phyloP scores from a whole-genome alignment of 1,140 invertebrate species.

The Reticulitermes speratus region DNA sequence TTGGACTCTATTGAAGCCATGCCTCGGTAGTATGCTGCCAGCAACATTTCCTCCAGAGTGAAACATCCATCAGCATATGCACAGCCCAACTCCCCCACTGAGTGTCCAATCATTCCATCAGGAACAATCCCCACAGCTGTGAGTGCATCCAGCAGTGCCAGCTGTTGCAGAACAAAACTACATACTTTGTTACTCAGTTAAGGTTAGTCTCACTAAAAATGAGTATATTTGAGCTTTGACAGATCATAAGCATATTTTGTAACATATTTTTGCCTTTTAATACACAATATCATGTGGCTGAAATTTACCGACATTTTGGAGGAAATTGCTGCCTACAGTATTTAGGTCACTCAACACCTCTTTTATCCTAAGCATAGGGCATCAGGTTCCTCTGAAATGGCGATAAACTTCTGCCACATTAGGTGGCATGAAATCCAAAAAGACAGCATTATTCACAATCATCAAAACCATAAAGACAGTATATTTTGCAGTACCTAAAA shows the following conservation, averaged over 20 bases:
- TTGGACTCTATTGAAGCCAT: conserved; percentile 57
- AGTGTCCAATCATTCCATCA: conserved; percentile 70
- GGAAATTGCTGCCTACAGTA: too few species aligned
- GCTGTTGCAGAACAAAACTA: conserved; percentile 31
- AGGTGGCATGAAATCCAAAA: too few species aligned
- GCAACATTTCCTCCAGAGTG: conserved; percentile 62
- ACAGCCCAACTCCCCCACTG: conserved; percentile 66
- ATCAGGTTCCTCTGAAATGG: too few species aligned
- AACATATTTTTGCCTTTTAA: not conserved
- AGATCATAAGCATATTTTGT: not conserved
- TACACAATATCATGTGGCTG: not conserved
- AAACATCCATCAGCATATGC: conserved; percentile 71
- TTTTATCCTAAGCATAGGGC: too few species aligned
- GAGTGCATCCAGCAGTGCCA: conserved; percentile 62
- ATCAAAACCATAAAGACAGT: too few species aligned
- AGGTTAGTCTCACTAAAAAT: too few species aligned
- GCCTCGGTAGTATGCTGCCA: conserved; percentile 64
- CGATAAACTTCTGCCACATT: too few species aligned
- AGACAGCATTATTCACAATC: too few species aligned
- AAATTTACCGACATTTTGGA: not conserved
- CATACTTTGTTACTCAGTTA: not conserved
- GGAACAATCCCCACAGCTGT: conserved; percentile 53
- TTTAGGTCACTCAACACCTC: too few species aligned
- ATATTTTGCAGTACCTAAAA: too few species aligned
- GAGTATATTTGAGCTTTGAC: not conserved